Base-by-base conservation (phyloP, 1,140 invertebrate species). In the Scylla paramamosain region DNA sequence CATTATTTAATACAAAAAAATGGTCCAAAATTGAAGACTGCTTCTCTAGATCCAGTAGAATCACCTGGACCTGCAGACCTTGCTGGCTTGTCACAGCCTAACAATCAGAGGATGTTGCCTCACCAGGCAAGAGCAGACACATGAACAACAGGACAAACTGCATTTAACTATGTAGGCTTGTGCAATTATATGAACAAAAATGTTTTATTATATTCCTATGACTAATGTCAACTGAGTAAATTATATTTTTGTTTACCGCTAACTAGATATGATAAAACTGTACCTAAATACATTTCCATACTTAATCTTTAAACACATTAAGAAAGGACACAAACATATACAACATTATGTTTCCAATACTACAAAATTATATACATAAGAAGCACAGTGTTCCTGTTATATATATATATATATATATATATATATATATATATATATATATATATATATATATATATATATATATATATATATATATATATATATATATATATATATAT, bases 1-100 rank as follows among this genome's bases (percentile, higher is more conserved):
- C 91, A 95, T 52, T 67, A 91, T 91, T 48, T 87, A 91, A 59
- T 92, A 95, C 46, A 88, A 94, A 91, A 94, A 93, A 92, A 88
- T 95, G 94, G 82, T 88, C 91, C 84, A 86, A 82, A 91, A 46
- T 88, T 92, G 52, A 77, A 87, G 52, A 95, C 84, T 89, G 91
- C 94, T 83, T 92, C 90, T 67, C 88, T 77, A 93, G 86, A 93
- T 39, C 84, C 94, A 46, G 32, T 77, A 88, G 59, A 48, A 59
- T 88, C 88, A 93, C 87, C 90, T 95, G 94, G 39, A 95, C 86
- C 25, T n/a, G 20, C 67, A 77, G 67, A n/a, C 12, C 67, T n/a
- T 25, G 67, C 25, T 77, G 52, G 67, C 91, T 89, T 48, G 92
- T 95, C 90, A 95, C 94, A 95, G 94, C 94, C 90, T 91, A 82